These are phyloP conservation scores for Drosophila repleta DNA, from an alignment of 1,140 invertebrate genomes.

Conservation along the genomic window DNA sequence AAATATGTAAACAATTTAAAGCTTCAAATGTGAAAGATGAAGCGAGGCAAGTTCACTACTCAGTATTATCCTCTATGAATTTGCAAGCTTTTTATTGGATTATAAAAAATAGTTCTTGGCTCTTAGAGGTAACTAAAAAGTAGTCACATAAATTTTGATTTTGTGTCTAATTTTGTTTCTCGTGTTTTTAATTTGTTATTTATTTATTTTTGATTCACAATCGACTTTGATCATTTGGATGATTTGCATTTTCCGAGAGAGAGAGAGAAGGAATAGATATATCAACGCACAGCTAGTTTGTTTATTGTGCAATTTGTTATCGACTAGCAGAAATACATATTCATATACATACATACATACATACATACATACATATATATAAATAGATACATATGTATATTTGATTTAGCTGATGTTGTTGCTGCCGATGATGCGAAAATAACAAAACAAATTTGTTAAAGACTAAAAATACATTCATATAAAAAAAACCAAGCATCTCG, in stretches of 20 bases:
- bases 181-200: constrained; percentile 1
- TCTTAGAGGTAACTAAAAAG: not conserved
- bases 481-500: constrained; percentile 38
- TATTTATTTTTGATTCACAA: constrained; percentile 38
- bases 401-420: constrained; percentile 31
- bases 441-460: constrained; percentile 52
- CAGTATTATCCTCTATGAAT: too few species aligned
- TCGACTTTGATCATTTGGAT: constrained; percentile 43
- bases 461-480: constrained; percentile 55
- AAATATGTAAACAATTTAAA: too few species aligned
- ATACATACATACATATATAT: constrained; percentile 1
- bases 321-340: constrained; percentile 13
- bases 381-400: constrained; percentile 28
- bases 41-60: too few species aligned
- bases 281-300: constrained; percentile 38
- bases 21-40: too few species aligned
- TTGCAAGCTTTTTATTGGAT: too few species aligned
- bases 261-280: constrained; percentile 22
- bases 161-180: too few species aligned
- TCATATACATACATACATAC: not conserved
- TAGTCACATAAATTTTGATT: constrained; percentile 4
- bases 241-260: constrained; percentile 50
- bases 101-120: not conserved
- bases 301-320: constrained; percentile 50
- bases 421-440: constrained; percentile 43